phyloP scores from a whole-genome alignment of 2,113 vertebrate genomes.

The Fukomys damarensis region DNA sequence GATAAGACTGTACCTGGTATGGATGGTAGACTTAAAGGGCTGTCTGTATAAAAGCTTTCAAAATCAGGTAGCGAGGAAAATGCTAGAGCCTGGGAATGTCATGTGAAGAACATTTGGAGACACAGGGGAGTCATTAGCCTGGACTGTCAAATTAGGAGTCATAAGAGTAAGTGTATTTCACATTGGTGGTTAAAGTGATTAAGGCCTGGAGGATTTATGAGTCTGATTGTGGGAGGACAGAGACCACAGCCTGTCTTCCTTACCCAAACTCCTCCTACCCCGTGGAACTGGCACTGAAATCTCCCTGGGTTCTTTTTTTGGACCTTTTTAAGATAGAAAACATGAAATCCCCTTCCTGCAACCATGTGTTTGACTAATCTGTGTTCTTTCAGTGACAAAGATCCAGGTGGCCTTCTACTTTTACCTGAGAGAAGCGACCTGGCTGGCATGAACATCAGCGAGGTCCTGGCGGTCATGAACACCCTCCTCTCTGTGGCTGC shows the following conservation, averaged over 20 bases:
- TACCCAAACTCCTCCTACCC: background rate
- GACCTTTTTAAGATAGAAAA: background rate
- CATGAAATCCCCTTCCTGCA: background rate
- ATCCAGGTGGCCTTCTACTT: constrained; percentile 94
- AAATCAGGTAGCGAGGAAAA: background rate
- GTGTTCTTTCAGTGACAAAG: constrained; percentile 90
- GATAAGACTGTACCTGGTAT: background rate
- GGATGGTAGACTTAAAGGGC: background rate
- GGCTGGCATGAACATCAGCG: constrained; percentile 88
- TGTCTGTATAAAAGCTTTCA: background rate
- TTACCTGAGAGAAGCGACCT: constrained; percentile 93
- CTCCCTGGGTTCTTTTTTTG: background rate
- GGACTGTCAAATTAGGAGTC: background rate
- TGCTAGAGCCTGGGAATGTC: background rate
- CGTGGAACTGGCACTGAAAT: background rate
- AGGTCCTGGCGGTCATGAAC: constrained; percentile 93
- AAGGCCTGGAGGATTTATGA: background rate
- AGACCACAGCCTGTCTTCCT: background rate
- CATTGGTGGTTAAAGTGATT: background rate
- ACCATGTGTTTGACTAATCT: background rate
- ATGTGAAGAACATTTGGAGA: background rate
- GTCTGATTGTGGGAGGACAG: background rate
- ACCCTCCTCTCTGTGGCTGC: constrained; percentile 93
- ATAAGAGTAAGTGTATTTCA: background rate
- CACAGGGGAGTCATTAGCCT: background rate